Conservation (phyloP, 2,888 invertebrate genomes). For the Drosophila demipolita region DNA sequence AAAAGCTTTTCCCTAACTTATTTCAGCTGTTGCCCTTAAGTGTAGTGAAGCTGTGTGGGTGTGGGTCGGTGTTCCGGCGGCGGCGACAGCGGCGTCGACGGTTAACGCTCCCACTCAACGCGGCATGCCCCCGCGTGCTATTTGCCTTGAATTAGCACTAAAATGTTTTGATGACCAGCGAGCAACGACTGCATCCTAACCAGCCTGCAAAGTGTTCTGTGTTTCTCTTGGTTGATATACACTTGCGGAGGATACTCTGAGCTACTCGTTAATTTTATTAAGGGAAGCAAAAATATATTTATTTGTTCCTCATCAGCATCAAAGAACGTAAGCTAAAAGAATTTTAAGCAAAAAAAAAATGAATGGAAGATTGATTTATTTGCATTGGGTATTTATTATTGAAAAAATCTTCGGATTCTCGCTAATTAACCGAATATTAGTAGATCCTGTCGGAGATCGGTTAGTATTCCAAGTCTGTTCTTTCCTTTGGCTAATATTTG, state of each 20-base stretch:
- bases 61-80: background rate
- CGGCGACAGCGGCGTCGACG: background rate
- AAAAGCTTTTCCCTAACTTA: conserved; percentile 17
- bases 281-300: background rate
- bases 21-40: conserved; percentile 12
- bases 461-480: background rate
- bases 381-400: background rate
- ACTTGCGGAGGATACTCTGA: conserved; percentile 4
- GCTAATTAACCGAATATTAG: background rate
- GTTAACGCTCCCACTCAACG: conserved; percentile 22
- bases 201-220: background rate
- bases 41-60: background rate
- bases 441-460: background rate
- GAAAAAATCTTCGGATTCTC: background rate
- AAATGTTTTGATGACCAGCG: conserved; percentile 60
- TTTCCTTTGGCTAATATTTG: background rate
- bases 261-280: background rate
- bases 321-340: background rate
- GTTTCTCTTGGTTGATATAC: background rate
- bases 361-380: too few species aligned
- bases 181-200: conserved; percentile 33
- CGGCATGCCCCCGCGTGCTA: conserved; percentile 26
- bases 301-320: background rate
- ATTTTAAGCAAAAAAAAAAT: too few species aligned
- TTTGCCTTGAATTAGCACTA: conserved; percentile 60